A percentile compares a stretch with the other conserved stretches of the same genome.
Conservation (phyloP, 2,888 invertebrate species). For the Rotaria socialis region DNA sequence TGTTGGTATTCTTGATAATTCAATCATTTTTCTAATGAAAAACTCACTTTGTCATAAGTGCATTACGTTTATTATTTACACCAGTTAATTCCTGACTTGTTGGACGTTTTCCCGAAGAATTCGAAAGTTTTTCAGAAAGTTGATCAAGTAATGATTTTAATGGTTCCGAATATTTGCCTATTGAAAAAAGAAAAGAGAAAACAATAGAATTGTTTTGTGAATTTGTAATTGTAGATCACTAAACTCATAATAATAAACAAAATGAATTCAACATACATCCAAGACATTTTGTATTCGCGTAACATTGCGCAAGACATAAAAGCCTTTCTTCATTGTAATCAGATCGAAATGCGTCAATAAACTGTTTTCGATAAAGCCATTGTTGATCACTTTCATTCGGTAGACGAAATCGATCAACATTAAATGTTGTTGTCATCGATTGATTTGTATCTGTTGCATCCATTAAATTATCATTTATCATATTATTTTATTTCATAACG, state of each 20-base stretch:
- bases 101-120: background rate
- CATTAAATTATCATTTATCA: background rate
- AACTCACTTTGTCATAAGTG: background rate
- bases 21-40: background rate
- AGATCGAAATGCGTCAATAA: slow-evolving; percentile 4
- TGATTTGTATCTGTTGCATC: background rate
- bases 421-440: background rate
- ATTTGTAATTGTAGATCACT: too few relatives aligned
- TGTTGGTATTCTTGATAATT: too few relatives aligned
- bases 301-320: slow-evolving; percentile 19
- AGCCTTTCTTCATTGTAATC: slow-evolving; percentile 28
- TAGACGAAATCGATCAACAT: background rate
- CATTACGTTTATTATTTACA: background rate
- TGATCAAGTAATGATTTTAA: slow-evolving; percentile 30
- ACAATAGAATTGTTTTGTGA: too few relatives aligned
- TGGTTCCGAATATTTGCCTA: slow-evolving; percentile 27
- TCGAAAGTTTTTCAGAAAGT: background rate
- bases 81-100: background rate
- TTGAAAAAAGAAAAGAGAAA: too few relatives aligned
- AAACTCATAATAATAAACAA: too few relatives aligned
- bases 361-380: slow-evolving; percentile 19
- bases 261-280: background rate
- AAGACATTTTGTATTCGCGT: slow-evolving; percentile 20
- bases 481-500: background rate
- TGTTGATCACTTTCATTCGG: slow-evolving; percentile 22